A percentile compares a stretch with the other conserved stretches of the same genome.
Evolutionary conservation across 2,797 vertebrate species (phyloP).

Genomic region (Coregonus ussuriensis): DNA sequence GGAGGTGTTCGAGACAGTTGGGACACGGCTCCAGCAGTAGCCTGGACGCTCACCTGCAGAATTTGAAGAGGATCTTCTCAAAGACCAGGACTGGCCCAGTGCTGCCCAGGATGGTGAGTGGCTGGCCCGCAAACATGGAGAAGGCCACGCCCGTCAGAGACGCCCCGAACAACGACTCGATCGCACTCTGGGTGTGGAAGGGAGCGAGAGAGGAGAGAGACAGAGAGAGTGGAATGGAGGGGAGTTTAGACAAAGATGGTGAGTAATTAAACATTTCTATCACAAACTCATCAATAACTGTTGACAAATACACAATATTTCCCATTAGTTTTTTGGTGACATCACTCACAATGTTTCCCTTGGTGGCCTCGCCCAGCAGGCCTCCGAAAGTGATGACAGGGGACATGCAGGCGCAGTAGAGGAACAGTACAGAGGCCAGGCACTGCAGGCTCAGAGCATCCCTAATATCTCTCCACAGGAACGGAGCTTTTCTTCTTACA

Average conservation of each 20-base stretch:
- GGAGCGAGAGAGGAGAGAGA: no score
- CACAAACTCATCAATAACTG: no score
- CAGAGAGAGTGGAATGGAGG: background rate
- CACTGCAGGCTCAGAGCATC: conserved; percentile 95
- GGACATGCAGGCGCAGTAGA: conserved; percentile 99
- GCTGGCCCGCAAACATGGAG: conserved; percentile 92
- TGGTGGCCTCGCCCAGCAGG: conserved; percentile 95
- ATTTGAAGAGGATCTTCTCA: conserved; percentile 95
- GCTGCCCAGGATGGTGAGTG: conserved; percentile 94
- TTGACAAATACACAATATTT: background rate
- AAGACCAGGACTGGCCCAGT: conserved; percentile 95
- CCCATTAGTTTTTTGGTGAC: background rate
- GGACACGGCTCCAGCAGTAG: background rate
- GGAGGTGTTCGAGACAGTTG: no score
- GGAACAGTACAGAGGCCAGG: conserved; percentile 95
- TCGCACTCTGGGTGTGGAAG: conserved; percentile 83
- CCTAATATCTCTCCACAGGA: conserved; percentile 91
- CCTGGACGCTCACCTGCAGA: conserved; percentile 82
- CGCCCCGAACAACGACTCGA: conserved; percentile 95
- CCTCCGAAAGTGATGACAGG: conserved; percentile 98
- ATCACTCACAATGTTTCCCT: conserved; percentile 90
- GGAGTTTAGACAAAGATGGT: background rate
- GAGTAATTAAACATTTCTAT: background rate
- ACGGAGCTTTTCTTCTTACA: conserved; percentile 88
- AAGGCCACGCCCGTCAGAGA: conserved; percentile 94